A percentile compares a stretch with the other conserved stretches of the same genome.
Evolutionary conservation across 2,888 invertebrate species (phyloP).

Genomic region (Scaeva pyrastri): DNA sequence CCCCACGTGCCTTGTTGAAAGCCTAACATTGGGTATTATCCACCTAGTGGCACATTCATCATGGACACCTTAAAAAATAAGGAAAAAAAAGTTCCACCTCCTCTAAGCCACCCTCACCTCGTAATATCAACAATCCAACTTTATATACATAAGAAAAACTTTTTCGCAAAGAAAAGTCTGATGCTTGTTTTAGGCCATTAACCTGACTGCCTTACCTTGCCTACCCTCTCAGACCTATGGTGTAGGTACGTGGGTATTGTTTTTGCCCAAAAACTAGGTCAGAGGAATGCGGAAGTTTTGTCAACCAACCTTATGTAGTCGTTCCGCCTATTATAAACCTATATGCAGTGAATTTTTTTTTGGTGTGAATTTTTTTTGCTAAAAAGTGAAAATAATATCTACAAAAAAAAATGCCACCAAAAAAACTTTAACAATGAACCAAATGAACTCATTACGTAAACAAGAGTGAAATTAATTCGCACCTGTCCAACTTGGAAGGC

Average conservation of each 20-base stretch:
- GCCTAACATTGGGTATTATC: not conserved
- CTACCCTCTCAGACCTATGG: slow-evolving; percentile 22
- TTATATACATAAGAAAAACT: slow-evolving; percentile 29
- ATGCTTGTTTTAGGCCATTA: slow-evolving; percentile 62
- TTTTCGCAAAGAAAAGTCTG: slow-evolving; percentile 55
- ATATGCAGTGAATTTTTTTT: slow-evolving; percentile 49
- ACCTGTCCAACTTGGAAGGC: slow-evolving; percentile 16
- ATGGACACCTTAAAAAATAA: slow-evolving; percentile 46
- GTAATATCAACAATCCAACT: not conserved
- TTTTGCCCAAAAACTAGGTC: slow-evolving; percentile 64
- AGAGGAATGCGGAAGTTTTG: slow-evolving; percentile 72
- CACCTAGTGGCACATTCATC: slow-evolving; percentile 5
- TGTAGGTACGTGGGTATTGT: not conserved
- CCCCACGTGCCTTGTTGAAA: not conserved
- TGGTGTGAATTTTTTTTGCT: not conserved
- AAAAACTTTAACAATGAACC: slow-evolving; percentile 19
- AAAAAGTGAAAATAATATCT: not conserved
- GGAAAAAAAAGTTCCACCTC: too few species aligned
- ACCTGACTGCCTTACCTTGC: slow-evolving; percentile 51
- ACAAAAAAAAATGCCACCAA: not conserved
- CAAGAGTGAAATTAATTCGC: slow-evolving; percentile 59
- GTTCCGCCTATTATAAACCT: slow-evolving; percentile 21
- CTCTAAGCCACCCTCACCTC: slow-evolving; percentile 1
- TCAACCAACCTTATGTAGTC: slow-evolving; percentile 46
- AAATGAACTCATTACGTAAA: slow-evolving; percentile 63